phyloP scores from a whole-genome alignment of 2,888 invertebrate genomes.

The Lepidocyrtinus sp. region DNA sequence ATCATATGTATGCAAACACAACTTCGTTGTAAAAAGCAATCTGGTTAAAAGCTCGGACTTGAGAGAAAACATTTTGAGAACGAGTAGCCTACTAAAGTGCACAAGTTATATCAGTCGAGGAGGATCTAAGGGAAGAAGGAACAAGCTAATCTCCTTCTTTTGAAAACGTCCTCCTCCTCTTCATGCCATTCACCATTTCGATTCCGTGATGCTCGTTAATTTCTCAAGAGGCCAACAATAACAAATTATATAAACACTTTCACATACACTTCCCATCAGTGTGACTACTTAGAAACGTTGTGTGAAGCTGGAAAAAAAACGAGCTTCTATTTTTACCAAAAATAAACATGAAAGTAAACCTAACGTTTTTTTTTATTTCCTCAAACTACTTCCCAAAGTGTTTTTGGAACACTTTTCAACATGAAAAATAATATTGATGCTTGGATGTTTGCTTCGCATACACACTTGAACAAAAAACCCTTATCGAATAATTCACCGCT shows the following conservation, averaged over 20 bases:
- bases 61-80: slow-evolving; percentile 2
- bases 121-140: neutral
- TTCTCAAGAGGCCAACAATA: slow-evolving; percentile 20
- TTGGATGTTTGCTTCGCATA: neutral
- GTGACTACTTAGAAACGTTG: too few species aligned
- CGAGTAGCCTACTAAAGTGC: neutral
- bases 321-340: too few species aligned
- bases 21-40: neutral
- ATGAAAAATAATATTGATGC: slow-evolving; percentile 4
- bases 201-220: slow-evolving; percentile 16
- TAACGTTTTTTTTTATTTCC: too few species aligned
- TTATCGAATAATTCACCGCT: neutral
- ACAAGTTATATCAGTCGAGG: neutral
- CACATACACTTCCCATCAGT: neutral
- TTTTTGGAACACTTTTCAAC: too few species aligned
- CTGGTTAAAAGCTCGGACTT: slow-evolving; percentile 9
- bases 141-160: slow-evolving; percentile 13
- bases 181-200: neutral
- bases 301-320: too few species aligned
- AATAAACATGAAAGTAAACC: too few species aligned
- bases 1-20: slow-evolving; percentile 15
- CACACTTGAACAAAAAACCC: neutral
- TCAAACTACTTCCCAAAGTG: too few species aligned
- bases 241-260: slow-evolving; percentile 17
- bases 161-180: neutral